Evolutionary conservation across 2,888 invertebrate species (phyloP), one percentile per base, ranked within the genome.

Genomic region (Idaea dimidiata): DNA sequence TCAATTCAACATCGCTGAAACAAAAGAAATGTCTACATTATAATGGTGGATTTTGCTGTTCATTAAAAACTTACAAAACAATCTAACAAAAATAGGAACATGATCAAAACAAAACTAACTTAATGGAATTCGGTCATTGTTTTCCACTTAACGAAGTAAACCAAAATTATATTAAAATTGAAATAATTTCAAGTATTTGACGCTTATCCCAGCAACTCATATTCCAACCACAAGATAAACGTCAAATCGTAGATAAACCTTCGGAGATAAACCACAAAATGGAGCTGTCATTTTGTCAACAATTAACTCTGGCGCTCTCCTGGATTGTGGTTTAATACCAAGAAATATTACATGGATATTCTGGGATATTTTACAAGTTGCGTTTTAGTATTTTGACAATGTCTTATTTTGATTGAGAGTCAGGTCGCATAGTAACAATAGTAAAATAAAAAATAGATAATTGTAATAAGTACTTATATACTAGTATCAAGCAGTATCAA

Each of bases 271-370:
- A 14, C 43, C 43, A 43, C 43, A 43, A 43, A 43, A 43, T 43
- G 43, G 43, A 43, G 43, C 43, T 43, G 43, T 43, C 43, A 43
- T 43, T 43, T 43, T 43, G 43, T 43, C 43, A 43, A 43, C 43
- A 43, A 43, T 43, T 43, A 43, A 43, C 43, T 43, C 43, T 43
- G 14, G 43, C 43, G 33, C 33, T 43, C 43, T 8, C 14, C 43
- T 43, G 43, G 8, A 43, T 7, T 43, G 7, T 43, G 43, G 43
- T 43, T 43, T 43, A 10, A 43, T 10, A 43, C 43, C 43, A 43
- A 43, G 43, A 43, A 24, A 24, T 24, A 24, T 43, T 43, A 43
- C 10, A 43, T 14, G 6, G 43, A 43, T 43, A 14, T 43, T 43
- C 14, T 10, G 43, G 10, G 10, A 8, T 43, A 8, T 43, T 8